Evolutionary conservation across 1,140 invertebrate genomes (phyloP).

Genomic region (Drosophila novamexicana): DNA sequence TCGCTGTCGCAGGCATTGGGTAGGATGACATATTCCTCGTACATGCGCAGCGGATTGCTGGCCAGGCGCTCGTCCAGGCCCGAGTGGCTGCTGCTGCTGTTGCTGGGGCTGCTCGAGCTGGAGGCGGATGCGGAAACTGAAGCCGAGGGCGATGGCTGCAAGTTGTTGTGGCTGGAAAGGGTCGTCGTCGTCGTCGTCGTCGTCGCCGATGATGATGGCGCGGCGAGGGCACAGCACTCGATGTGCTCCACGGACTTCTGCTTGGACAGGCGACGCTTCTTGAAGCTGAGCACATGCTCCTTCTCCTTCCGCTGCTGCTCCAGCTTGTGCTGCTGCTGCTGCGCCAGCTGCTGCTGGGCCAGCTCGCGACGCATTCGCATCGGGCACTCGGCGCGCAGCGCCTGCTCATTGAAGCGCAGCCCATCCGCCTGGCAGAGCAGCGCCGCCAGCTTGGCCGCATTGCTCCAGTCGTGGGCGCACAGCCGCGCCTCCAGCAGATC

Average conservation of each 20-base stretch:
- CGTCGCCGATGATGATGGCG: background rate
- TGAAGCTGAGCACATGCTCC: conserved; percentile 77
- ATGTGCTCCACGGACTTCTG: conserved; percentile 81
- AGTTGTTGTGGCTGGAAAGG: conserved; percentile 23
- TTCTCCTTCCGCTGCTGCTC: conserved; percentile 80
- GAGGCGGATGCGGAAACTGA: conserved; percentile 56
- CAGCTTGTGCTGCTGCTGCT: conserved; percentile 52
- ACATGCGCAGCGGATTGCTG: conserved; percentile 67
- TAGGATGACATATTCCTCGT: conserved; percentile 73
- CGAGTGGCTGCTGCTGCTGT: conserved; percentile 67
- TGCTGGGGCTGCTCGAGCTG: conserved; percentile 70
- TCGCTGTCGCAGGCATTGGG: conserved; percentile 39
- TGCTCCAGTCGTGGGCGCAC: conserved; percentile 88
- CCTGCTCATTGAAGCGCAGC: conserved; percentile 68
- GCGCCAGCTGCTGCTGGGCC: conserved; percentile 55
- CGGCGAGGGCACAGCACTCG: conserved; percentile 50
- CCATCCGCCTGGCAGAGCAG: conserved; percentile 88
- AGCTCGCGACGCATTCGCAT: conserved; percentile 62
- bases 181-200: background rate
- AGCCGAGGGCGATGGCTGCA: conserved; percentile 57
- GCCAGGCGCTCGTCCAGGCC: conserved; percentile 64
- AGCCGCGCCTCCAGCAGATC: conserved; percentile 90
- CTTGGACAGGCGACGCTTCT: conserved; percentile 80
- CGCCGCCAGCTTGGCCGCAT: conserved; percentile 90
- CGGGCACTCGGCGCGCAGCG: conserved; percentile 73